These are phyloP conservation scores for Porites divaricata DNA, from an alignment of 92 coral and sea anemone genomes.

Conservation along the genomic window DNA sequence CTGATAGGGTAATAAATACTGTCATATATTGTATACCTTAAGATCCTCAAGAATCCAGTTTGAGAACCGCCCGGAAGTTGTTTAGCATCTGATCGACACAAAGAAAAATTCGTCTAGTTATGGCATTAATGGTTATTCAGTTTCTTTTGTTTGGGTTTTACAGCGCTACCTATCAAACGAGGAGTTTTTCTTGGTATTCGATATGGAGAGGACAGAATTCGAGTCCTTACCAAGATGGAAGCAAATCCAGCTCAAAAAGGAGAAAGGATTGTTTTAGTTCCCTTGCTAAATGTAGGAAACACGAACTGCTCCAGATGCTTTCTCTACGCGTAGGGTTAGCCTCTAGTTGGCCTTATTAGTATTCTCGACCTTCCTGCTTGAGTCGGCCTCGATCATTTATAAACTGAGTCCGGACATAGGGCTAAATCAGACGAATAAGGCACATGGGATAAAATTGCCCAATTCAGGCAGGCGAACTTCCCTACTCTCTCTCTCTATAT, in stretches of 20 bases:
- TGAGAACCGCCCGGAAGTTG: too few species aligned
- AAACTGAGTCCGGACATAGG: too few species aligned
- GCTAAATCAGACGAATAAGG: background rate
- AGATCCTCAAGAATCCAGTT: too few species aligned
- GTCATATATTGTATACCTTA: too few species aligned
- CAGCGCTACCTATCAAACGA: slow-evolving; percentile 81
- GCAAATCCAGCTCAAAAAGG: slow-evolving; percentile 74
- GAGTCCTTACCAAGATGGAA: slow-evolving; percentile 84
- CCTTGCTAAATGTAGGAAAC: background rate
- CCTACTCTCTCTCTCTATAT: background rate
- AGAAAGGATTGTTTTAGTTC: slow-evolving; percentile 69
- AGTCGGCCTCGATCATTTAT: too few species aligned
- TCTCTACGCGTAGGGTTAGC: background rate
- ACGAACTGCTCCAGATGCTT: background rate
- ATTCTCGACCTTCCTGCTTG: too few species aligned
- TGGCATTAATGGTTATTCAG: background rate
- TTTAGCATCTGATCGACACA: too few species aligned
- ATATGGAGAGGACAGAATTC: slow-evolving; percentile 76
- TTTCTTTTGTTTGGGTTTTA: background rate
- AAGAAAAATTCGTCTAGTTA: background rate
- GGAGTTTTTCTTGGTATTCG: slow-evolving; percentile 78
- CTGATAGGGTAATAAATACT: too few species aligned
- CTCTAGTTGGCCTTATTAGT: too few species aligned
- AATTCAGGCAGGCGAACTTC: background rate
- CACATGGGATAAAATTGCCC: background rate